phyloP scores from a whole-genome alignment of 1,140 invertebrate species.

The Aleiodes sp. region DNA sequence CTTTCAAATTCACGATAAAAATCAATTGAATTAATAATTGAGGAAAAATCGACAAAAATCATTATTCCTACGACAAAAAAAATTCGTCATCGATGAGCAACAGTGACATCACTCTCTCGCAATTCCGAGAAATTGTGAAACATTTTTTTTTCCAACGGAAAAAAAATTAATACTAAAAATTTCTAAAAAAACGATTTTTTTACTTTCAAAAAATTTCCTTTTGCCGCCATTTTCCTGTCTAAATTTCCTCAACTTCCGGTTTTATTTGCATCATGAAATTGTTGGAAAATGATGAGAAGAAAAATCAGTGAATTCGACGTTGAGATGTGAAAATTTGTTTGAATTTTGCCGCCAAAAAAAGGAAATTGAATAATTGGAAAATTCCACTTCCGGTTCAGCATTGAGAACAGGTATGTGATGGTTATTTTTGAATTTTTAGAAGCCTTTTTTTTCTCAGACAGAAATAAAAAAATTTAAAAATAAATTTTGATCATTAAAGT shows the following conservation, averaged over 20 bases:
- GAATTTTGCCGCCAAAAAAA: background rate
- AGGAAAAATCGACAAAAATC: background rate
- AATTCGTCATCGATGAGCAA: background rate
- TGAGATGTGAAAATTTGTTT: background rate
- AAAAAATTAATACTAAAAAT: too few relatives aligned
- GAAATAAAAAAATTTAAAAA: background rate
- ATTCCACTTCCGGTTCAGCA: background rate
- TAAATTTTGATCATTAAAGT: conserved; percentile 1
- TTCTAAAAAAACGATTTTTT: background rate
- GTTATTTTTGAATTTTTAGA: background rate
- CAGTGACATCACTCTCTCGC: background rate
- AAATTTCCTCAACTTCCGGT: too few relatives aligned
- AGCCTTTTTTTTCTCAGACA: background rate
- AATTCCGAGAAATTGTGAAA: too few relatives aligned
- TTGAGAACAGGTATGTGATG: background rate
- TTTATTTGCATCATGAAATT: too few relatives aligned
- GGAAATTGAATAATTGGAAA: background rate
- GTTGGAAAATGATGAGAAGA: too few relatives aligned
- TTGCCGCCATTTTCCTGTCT: too few relatives aligned
- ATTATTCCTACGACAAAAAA: background rate
- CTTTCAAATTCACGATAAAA: too few relatives aligned
- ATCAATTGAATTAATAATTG: too few relatives aligned
- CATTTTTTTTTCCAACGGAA: too few relatives aligned
- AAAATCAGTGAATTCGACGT: too few relatives aligned
- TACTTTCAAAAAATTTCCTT: background rate